Evolutionary conservation across 2,888 invertebrate genomes (phyloP).

Genomic region (Cataglyphis albicans): DNA sequence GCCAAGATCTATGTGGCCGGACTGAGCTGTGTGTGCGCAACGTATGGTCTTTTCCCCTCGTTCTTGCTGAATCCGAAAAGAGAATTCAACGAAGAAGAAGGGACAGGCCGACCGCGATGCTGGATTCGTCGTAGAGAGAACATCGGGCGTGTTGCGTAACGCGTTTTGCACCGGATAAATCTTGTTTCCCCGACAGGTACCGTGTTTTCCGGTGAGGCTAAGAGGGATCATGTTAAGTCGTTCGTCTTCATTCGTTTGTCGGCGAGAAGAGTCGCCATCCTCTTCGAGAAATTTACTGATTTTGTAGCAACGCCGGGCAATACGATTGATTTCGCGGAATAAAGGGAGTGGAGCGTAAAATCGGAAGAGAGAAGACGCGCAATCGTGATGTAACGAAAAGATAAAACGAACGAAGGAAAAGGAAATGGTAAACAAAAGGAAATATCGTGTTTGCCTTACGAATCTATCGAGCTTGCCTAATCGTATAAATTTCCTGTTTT

Average conservation of each 20-base stretch:
- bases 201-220: constrained; percentile 13
- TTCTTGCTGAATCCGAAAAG: constrained; percentile 40
- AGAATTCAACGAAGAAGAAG: constrained; percentile 43
- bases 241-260: constrained; percentile 47
- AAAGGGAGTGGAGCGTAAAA: constrained; percentile 32
- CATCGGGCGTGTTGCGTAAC: constrained; percentile 49
- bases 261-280: constrained; percentile 18
- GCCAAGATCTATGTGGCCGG: constrained; percentile 63
- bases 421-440: constrained; percentile 23
- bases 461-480: constrained; percentile 14
- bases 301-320: neutral
- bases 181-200: constrained; percentile 41
- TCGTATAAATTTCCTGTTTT: constrained; percentile 20
- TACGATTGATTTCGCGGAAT: constrained; percentile 49
- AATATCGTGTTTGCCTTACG: neutral
- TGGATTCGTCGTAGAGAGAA: constrained; percentile 51
- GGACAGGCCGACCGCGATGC: constrained; percentile 26
- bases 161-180: constrained; percentile 62
- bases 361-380: constrained; percentile 11
- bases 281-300: constrained; percentile 35
- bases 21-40: constrained; percentile 39
- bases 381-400: constrained; percentile 8
- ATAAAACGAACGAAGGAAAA: neutral
- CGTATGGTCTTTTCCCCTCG: constrained; percentile 19
- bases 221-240: constrained; percentile 33